phyloP scores from a whole-genome alignment of 2,888 invertebrate species.

The Atherix ibis region DNA sequence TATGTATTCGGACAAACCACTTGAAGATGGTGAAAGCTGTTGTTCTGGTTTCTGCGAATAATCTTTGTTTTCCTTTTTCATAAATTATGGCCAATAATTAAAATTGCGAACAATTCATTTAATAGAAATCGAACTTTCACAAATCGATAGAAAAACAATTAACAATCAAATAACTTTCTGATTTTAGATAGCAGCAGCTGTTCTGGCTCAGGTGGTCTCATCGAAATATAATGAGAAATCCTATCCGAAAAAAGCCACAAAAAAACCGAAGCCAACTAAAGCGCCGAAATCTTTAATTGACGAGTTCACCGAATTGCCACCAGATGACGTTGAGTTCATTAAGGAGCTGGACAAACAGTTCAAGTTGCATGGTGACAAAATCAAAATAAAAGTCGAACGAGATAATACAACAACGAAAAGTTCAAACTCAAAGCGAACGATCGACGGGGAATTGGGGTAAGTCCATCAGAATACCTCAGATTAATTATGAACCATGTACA shows the following conservation, averaged over 20 bases:
- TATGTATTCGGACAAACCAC: too few relatives aligned
- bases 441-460: conserved; percentile 56
- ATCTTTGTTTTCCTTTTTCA: too few relatives aligned
- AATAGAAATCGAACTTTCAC: too few relatives aligned
- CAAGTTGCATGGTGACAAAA: conserved; percentile 27
- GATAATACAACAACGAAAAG: conserved; percentile 24
- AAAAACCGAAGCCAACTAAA: conserved; percentile 18
- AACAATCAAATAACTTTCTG: too few relatives aligned
- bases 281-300: conserved; percentile 19
- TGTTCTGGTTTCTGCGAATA: too few relatives aligned
- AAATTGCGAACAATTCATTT: too few relatives aligned
- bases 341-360: conserved; percentile 32
- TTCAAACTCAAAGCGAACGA: conserved; percentile 43
- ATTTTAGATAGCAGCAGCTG: conserved; percentile 3
- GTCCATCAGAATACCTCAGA: too few relatives aligned
- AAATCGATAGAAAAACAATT: too few relatives aligned
- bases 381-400: conserved; percentile 29
- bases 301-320: conserved; percentile 23
- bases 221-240: conserved; percentile 13
- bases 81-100: too few relatives aligned
- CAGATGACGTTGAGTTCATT: conserved; percentile 29
- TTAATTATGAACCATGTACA: conserved; percentile 33
- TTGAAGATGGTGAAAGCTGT: too few relatives aligned
- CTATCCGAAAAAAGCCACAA: conserved; percentile 27
- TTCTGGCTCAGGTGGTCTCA: conserved; percentile 1